Evolutionary conservation across 92 coral and sea anemone genomes (phyloP).

Genomic region (Epizoanthus stellaris): DNA sequence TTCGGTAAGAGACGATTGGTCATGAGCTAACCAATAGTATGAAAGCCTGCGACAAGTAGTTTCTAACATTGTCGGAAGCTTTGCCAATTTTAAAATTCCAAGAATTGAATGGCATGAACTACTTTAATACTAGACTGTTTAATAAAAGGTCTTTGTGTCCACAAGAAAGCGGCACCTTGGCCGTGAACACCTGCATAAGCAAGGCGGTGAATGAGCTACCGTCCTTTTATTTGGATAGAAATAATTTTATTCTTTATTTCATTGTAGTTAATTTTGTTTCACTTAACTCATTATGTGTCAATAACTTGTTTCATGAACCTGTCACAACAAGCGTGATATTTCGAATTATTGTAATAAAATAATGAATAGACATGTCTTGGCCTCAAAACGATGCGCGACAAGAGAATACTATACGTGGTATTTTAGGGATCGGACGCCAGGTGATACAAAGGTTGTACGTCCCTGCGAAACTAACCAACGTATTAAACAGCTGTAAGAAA

Average conservation of each 20-base stretch:
- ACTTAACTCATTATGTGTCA: slow-evolving; percentile 13
- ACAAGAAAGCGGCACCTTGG: slow-evolving; percentile 5
- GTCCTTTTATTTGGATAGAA: background rate
- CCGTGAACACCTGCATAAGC: slow-evolving; percentile 40
- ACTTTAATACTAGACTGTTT: background rate
- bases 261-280: background rate
- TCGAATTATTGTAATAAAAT: slow-evolving; percentile 25
- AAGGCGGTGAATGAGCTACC: slow-evolving; percentile 8
- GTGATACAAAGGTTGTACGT: too few relatives aligned
- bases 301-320: background rate
- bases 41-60: too few relatives aligned
- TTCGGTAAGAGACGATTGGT: too few relatives aligned
- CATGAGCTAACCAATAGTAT: too few relatives aligned
- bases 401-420: too few relatives aligned
- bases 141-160: slow-evolving; percentile 14
- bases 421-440: too few relatives aligned
- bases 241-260: slow-evolving; percentile 16
- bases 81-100: background rate
- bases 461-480: too few relatives aligned
- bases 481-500: too few relatives aligned
- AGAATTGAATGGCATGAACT: background rate
- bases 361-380: slow-evolving; percentile 11
- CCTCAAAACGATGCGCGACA: background rate
- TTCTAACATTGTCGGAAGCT: background rate
- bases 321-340: background rate